Evolutionary conservation across 2,888 invertebrate species (phyloP).

Genomic region (Phaonia tiefii): DNA sequence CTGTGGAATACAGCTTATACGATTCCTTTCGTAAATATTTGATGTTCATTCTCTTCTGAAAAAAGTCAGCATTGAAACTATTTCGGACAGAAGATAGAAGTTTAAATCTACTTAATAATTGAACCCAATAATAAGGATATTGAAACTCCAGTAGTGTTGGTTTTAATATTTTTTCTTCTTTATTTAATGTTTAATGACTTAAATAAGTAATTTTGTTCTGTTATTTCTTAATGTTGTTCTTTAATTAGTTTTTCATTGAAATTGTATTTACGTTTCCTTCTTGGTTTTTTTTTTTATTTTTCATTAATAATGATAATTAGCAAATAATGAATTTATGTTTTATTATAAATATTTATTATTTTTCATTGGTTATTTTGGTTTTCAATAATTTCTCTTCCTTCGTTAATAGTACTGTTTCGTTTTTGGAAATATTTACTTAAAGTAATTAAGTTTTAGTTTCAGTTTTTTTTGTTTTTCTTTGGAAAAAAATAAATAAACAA

Average conservation of each 20-base stretch:
- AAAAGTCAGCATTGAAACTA: too few relatives aligned
- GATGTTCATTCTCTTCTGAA: too few relatives aligned
- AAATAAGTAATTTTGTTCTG: conserved; percentile 60
- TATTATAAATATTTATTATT: conserved; percentile 64
- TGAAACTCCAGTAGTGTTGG: background rate
- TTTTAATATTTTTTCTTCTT: conserved; percentile 59
- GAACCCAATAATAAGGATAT: background rate
- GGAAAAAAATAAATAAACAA: conserved; percentile 52
- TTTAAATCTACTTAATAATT: too few relatives aligned
- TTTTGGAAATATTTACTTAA: conserved; percentile 68
- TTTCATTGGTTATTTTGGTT: conserved; percentile 24
- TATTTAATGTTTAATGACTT: conserved; percentile 66
- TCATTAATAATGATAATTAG: conserved; percentile 68
- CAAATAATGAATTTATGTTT: conserved; percentile 66
- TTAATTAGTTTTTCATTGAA: conserved; percentile 60
- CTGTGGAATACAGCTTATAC: too few relatives aligned
- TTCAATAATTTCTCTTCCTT: conserved; percentile 43
- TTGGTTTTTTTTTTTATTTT: conserved; percentile 37
- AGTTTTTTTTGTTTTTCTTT: conserved; percentile 50
- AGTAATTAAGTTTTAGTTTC: too few relatives aligned
- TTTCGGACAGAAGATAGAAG: too few relatives aligned
- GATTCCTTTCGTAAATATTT: too few relatives aligned
- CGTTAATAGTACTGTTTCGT: conserved; percentile 69
- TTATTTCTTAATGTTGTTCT: conserved; percentile 54
- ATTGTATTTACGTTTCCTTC: conserved; percentile 16